These are phyloP conservation scores for Rhagologus leucostigma DNA, from an alignment of 2,113 vertebrate species.

Conservation along the genomic window DNA sequence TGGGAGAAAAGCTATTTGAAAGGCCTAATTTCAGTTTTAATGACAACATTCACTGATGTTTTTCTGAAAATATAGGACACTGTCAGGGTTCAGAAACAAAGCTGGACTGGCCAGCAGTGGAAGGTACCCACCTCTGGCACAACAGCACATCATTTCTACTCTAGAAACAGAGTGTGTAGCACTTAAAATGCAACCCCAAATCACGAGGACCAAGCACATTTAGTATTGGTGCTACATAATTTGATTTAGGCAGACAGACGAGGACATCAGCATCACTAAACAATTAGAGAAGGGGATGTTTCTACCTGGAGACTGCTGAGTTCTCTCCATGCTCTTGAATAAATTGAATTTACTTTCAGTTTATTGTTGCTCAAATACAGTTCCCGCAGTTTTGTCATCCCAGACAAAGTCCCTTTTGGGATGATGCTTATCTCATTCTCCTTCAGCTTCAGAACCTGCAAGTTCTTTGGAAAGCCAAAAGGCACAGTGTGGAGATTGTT, in stretches of 20 bases:
- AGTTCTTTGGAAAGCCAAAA: constrained; percentile 86
- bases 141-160: neutral
- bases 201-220: neutral
- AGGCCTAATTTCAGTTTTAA: constrained; percentile 6
- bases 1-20: constrained; percentile 5
- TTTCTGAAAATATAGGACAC: neutral
- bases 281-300: neutral
- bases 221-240: neutral
- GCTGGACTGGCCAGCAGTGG: neutral
- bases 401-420: constrained; percentile 80
- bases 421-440: constrained; percentile 84
- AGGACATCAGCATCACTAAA: neutral
- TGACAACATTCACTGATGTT: neutral
- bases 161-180: neutral
- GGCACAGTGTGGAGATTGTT: constrained; percentile 84
- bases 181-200: neutral
- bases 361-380: constrained; percentile 88
- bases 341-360: constrained; percentile 85
- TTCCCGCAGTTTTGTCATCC: constrained; percentile 88
- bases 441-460: constrained; percentile 86
- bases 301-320: constrained; percentile 85
- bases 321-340: constrained; percentile 88
- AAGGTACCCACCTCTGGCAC: neutral
- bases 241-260: neutral
- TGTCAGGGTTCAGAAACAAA: neutral